Percentiles rank a stretch among this genome's conserved stretches.
phyloP scores from a whole-genome alignment of 1,140 invertebrate species.

The Temnothorax longispinosus region DNA sequence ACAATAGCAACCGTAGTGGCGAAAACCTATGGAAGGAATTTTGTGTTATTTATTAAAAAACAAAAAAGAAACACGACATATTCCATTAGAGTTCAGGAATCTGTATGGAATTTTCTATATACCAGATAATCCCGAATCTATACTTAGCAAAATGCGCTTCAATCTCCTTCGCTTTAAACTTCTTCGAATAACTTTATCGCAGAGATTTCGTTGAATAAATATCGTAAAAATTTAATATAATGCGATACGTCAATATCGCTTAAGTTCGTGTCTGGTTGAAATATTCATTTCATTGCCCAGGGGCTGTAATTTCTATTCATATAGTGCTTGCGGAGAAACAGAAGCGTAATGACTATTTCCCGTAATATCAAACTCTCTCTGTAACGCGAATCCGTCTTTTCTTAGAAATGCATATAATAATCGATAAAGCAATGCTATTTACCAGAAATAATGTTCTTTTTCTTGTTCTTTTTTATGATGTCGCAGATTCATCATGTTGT shows the following conservation, averaged over 20 bases:
- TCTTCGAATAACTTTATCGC: not conserved
- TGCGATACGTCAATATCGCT: not conserved
- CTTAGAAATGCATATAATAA: not conserved
- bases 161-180: not conserved
- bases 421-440: slow-evolving; percentile 28
- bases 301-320: not conserved
- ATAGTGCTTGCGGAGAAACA: not conserved
- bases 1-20: not conserved
- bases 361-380: slow-evolving; percentile 8
- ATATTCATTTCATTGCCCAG: not conserved
- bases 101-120: not conserved
- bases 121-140: not conserved
- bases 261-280: not conserved
- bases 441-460: not conserved
- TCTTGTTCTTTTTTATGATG: slow-evolving; percentile 16
- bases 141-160: not conserved
- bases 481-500: slow-evolving; percentile 6
- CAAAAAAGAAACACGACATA: not conserved
- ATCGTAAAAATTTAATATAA: slow-evolving; percentile 20
- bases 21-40: slow-evolving; percentile 1
- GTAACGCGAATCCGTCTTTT: not conserved
- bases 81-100: slow-evolving; percentile 19
- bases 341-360: not conserved
- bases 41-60: slow-evolving; percentile 18
- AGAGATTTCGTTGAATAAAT: not conserved